These are phyloP conservation scores for Oreochromis mossambicus DNA, from an alignment of 2,797 vertebrate genomes.

Conservation along the genomic window DNA sequence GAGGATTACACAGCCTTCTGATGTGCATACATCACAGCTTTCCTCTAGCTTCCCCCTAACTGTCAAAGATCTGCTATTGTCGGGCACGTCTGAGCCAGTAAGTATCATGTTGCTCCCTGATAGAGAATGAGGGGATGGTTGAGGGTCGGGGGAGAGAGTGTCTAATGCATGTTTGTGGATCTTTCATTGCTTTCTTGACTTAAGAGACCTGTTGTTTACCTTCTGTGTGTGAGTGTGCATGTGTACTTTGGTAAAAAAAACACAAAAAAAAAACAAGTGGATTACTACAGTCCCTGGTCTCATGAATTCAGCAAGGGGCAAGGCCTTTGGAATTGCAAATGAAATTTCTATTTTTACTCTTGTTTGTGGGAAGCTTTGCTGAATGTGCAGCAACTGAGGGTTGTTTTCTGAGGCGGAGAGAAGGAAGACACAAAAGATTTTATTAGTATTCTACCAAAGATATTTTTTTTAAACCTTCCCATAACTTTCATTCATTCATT, in stretches of 20 bases:
- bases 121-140: not conserved
- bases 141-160: not conserved
- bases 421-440: not conserved
- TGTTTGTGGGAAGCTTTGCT: not conserved
- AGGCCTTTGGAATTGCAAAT: conserved; percentile 19
- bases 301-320: not conserved
- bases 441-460: not conserved
- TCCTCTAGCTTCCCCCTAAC: conserved; percentile 76
- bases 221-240: not conserved
- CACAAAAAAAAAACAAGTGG: not conserved
- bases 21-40: conserved; percentile 43
- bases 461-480: not conserved
- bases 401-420: not conserved
- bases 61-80: conserved; percentile 92
- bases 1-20: conserved; percentile 35
- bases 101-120: conserved; percentile 48
- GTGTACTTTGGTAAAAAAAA: not conserved
- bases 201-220: not conserved
- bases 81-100: conserved; percentile 80
- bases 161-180: not conserved
- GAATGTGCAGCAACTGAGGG: not conserved
- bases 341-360: not conserved
- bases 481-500: not conserved
- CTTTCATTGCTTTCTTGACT: not conserved
- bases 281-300: not conserved